Percentiles rank a stretch among this genome's conserved stretches.
Evolutionary conservation across 2,113 vertebrate species (phyloP).

Genomic region (Daboia siamensis): DNA sequence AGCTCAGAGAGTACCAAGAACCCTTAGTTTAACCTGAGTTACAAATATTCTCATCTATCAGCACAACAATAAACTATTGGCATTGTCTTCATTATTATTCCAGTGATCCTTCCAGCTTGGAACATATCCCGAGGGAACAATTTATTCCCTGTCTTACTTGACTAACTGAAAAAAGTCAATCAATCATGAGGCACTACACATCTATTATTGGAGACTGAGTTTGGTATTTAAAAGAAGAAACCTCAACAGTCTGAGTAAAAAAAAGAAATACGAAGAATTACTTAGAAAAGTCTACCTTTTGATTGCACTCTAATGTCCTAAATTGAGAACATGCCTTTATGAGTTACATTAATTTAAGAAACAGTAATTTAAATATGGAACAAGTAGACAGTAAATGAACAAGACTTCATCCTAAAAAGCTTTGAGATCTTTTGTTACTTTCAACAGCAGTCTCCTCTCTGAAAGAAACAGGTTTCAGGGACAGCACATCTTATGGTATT

Average conservation of each 20-base stretch:
- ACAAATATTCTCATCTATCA: not conserved
- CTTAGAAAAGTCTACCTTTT: not conserved
- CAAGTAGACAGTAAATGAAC: conserved; percentile 8
- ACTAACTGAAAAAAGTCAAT: not conserved
- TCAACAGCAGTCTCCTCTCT: not conserved
- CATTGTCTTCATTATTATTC: not conserved
- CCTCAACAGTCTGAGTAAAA: not conserved
- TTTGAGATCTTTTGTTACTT: not conserved
- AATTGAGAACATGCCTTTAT: not conserved
- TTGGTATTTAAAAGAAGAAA: not conserved
- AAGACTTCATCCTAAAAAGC: not conserved
- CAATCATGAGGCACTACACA: not conserved
- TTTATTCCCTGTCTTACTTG: not conserved
- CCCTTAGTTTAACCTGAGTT: not conserved
- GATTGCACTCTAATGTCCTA: conserved; percentile 13
- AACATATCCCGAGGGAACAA: not conserved
- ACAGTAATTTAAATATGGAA: conserved; percentile 1
- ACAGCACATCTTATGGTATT: not conserved
- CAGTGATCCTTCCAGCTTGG: not conserved
- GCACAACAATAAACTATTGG: not conserved
- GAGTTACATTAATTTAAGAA: conserved; percentile 10
- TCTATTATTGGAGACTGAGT: not conserved
- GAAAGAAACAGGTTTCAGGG: not conserved
- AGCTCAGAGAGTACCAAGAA: not conserved
- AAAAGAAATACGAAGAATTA: conserved; percentile 5